Evolutionary conservation across 2,797 vertebrate genomes (phyloP).

Genomic region (Threskiornis aethiopicus): DNA sequence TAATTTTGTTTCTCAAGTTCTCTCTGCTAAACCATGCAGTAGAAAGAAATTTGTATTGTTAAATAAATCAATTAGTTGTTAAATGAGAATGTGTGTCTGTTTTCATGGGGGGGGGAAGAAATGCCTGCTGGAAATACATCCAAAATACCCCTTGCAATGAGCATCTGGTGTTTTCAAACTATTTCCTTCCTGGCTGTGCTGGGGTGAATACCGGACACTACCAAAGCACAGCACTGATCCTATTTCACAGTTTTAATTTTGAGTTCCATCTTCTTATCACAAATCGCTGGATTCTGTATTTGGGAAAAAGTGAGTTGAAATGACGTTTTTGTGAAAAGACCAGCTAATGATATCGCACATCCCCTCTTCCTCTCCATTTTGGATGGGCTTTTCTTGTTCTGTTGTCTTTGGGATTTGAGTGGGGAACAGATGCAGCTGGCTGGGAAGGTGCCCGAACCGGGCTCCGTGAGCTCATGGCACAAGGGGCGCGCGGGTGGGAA

Average conservation of each 20-base stretch:
- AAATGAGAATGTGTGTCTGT: constrained; percentile 70
- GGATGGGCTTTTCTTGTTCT: neutral
- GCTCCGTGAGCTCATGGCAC: neutral
- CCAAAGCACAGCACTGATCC: neutral
- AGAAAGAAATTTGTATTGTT: constrained; percentile 77
- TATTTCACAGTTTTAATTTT: neutral
- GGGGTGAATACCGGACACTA: neutral
- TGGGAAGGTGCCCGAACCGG: neutral
- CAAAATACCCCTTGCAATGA: neutral
- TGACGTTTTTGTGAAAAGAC: neutral
- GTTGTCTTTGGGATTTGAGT: neutral
- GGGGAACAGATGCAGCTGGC: neutral
- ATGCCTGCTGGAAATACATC: neutral
- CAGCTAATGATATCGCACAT: neutral
- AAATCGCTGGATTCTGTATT: neutral
- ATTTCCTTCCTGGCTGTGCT: neutral
- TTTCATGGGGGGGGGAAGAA: constrained; percentile 43
- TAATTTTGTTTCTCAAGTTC: constrained; percentile 74
- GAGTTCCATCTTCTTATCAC: neutral
- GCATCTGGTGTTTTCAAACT: neutral
- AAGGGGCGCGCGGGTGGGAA: neutral
- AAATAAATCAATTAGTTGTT: constrained; percentile 77
- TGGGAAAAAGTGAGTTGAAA: neutral
- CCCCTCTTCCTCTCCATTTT: neutral
- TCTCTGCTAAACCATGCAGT: constrained; percentile 73